phyloP scores from a whole-genome alignment of 1,140 invertebrate genomes.

The Diabrotica virgifera region DNA sequence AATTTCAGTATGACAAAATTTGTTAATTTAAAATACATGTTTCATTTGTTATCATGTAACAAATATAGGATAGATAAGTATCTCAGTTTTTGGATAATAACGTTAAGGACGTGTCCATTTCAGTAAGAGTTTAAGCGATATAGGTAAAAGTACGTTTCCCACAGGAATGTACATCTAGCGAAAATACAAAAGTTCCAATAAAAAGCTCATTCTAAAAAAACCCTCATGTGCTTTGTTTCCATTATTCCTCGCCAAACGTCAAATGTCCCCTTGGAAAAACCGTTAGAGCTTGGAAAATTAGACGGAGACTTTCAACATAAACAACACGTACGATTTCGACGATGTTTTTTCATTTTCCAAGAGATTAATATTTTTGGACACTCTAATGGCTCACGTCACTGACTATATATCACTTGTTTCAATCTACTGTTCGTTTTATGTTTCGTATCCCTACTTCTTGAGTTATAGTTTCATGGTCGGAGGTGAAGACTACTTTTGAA shows the following conservation, averaged over 20 bases:
- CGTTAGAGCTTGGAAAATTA: conserved; percentile 16
- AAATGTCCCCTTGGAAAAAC: conserved; percentile 5
- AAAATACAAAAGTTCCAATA: no score
- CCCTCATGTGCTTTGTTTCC: conserved; percentile 4
- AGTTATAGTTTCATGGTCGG: conserved; percentile 13
- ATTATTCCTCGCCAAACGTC: conserved; percentile 13
- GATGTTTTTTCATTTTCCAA: conserved; percentile 32
- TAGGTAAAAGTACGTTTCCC: no score
- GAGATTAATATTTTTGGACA: conserved; percentile 52
- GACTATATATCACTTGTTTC: conserved; percentile 50
- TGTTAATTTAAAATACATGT: no score
- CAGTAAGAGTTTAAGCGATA: no score
- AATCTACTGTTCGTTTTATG: conserved; percentile 50
- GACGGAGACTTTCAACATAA: conserved; percentile 21
- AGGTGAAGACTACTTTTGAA: neutral
- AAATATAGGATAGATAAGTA: no score
- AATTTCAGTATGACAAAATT: no score
- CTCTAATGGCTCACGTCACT: conserved; percentile 50
- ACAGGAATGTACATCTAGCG: no score
- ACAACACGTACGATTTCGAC: conserved; percentile 21
- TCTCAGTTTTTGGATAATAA: no score
- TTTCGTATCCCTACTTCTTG: conserved; percentile 31
- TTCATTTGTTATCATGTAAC: no score
- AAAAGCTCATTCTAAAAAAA: conserved; percentile 1
- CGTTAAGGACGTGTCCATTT: no score